These are phyloP conservation scores for Lanistes nyassanus DNA, from an alignment of 1,140 invertebrate genomes.

Conservation along the genomic window DNA sequence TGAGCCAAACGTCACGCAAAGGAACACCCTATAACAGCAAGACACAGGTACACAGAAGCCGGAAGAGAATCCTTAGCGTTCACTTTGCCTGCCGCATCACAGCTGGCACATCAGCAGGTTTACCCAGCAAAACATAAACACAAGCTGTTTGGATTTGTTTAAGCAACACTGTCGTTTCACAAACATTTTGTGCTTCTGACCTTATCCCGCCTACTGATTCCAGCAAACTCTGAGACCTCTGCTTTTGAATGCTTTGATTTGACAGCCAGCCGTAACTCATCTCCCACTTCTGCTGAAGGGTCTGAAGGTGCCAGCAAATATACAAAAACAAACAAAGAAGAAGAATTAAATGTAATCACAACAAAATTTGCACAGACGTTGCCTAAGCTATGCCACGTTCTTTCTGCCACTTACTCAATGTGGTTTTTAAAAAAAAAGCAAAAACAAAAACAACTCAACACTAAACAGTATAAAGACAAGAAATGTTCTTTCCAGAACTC, in stretches of 20 bases:
- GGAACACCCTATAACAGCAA: too few species aligned
- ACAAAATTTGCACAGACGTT: neutral
- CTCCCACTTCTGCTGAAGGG: conserved; percentile 30
- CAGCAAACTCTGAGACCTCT: conserved; percentile 43
- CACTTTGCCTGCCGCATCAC: too few species aligned
- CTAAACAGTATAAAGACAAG: neutral
- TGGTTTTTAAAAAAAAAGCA: neutral
- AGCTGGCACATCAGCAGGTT: too few species aligned
- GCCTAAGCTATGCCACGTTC: too few species aligned
- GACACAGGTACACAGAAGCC: too few species aligned
- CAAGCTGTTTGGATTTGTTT: neutral
- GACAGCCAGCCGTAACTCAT: conserved; percentile 42
- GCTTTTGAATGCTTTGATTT: conserved; percentile 39
- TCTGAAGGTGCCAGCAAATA: conserved; percentile 27
- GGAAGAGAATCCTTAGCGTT: too few species aligned
- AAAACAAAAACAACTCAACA: neutral
- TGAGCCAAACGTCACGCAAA: too few species aligned
- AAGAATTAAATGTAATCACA: neutral
- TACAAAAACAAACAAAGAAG: neutral
- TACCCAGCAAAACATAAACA: too few species aligned
- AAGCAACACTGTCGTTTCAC: neutral
- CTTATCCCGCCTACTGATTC: conserved; percentile 37
- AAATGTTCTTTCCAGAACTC: too few species aligned
- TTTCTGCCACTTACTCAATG: neutral
- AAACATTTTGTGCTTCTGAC: conserved; percentile 7